Evolutionary conservation across 2,888 invertebrate species (phyloP), one percentile per base, ranked within the genome.

Genomic region (Aleiodes leptofemur): DNA sequence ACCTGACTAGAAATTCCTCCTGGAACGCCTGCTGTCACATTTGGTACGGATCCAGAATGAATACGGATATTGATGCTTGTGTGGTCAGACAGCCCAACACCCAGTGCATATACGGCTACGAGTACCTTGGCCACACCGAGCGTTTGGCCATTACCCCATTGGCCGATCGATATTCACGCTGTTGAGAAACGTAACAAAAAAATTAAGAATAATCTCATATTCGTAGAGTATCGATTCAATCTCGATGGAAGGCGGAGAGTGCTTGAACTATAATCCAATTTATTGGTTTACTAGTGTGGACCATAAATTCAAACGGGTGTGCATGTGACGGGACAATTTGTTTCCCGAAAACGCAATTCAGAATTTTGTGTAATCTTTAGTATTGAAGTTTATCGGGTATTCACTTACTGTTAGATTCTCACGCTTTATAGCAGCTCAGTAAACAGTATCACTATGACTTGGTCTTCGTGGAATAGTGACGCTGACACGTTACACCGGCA

Each of bases 401-500:
- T 80, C 79, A 80, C 55, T 13, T 59, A 38, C 73, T 5, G 82
- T 34, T 6, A 94, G 94, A 94, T 96, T 4, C 95, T 92, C 87
- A 96, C 96, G 0, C 89, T 97, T 73, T 97, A 97, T 89, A 96
- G 84, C 97, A 97, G 90, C 90, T 97, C 34, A 96, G 96, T 29
- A 96, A 96, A 84, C 97, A 97, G 86, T 94, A 94, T 83, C 97
- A 97, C 88, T 97, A 97, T 86, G 97, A 97, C 88, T 97, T 97
- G 97, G 97, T 0, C 90, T 97, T 11, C 92, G 97, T 55, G 96
- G 96, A 0, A 95, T 97, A 92, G 96, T 95, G 0, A 96, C 96
- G 0, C 90, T 97, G 68, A 90, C 97, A 57, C 91, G 96, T 71
- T 96, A 97, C 86, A 97, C 96, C 0, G 97, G 97, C 0, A 92